Base-by-base conservation (phyloP, 1,140 invertebrate genomes). In the Solen grandis region DNA sequence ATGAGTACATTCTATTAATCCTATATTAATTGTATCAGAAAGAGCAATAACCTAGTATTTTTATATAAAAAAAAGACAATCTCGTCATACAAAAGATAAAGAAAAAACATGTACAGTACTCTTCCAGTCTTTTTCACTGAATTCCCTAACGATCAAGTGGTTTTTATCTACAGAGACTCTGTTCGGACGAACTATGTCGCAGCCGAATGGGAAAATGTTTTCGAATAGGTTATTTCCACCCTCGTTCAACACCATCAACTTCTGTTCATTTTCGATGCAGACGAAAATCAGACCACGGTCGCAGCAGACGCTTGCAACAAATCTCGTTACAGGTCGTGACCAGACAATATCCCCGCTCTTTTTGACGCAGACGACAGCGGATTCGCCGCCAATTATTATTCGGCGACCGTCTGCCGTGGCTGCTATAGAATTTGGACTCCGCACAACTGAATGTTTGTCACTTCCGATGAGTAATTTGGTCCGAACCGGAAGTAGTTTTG, bases 351-450 rank as follows among this genome's bases (percentile, higher is more conserved):
- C 77, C 0, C 77, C 77, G 10, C 68, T 63, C 27, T 80, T 80
- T 31, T 60, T 38, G 25, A 80, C 60, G 33, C 77, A 80, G 38
- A 80, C 68, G 25, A 80, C 66, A 8, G 77, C 77, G 10, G 77
- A 72, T 72, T 80, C 77, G 14, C 33, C 77, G n/a, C 77, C 77
- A 55, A 80, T 73, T 50, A 80, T 80, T 46, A 80, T 35, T 25
- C 77, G 68, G 46, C 65, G 60, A 38, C 77, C 77, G 57, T 80
- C 77, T 5, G 57, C 59, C n/a, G 77, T 80, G 25, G 77, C 68
- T 16, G 77, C 77, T 29, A 80, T 38, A 2, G 77, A 27, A 25
- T 80, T 80, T n/a, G 77, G 77, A 55, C 77, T 73, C 1, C 77
- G 57, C 22, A 80, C 77, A 22, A 80, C 69, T 0, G 68, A 52